phyloP scores from a whole-genome alignment of 2,797 vertebrate species.

The Centropyge bicolor region DNA sequence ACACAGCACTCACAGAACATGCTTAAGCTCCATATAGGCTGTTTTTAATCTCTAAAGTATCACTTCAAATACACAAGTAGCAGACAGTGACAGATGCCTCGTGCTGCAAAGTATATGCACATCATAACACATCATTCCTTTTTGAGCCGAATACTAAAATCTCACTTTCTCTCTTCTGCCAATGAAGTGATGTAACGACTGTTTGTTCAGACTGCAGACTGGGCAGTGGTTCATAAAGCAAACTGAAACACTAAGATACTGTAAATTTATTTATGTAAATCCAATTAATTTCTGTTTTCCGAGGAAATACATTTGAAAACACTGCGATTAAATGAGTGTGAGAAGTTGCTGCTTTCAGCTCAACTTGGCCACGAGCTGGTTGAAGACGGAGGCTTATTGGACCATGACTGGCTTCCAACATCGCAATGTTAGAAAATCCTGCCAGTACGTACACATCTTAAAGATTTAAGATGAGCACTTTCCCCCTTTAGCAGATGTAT shows the following conservation, averaged over 20 bases:
- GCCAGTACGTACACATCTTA: neutral
- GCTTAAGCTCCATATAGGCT: conserved; percentile 1
- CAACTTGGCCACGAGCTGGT: neutral
- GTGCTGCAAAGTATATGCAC: conserved; percentile 19
- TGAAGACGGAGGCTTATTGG: neutral
- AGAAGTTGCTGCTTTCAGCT: neutral
- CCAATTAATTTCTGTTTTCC: neutral
- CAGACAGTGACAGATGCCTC: conserved; percentile 10
- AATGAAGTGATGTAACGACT: neutral
- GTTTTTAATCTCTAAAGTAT: conserved; percentile 36
- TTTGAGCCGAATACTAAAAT: conserved; percentile 17
- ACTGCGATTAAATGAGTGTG: neutral
- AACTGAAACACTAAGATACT: neutral
- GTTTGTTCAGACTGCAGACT: conserved; percentile 1
- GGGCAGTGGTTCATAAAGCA: neutral
- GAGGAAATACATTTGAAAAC: neutral
- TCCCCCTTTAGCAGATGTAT: neutral
- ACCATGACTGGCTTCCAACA: neutral
- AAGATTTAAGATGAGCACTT: neutral
- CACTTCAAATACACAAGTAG: conserved; percentile 12
- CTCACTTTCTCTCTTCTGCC: neutral
- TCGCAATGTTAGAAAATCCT: neutral
- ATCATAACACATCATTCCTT: conserved; percentile 18
- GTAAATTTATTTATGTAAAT: neutral
- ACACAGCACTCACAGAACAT: conserved; percentile 11